phyloP scores from a whole-genome alignment of 2,113 vertebrate genomes.

The Equus przewalskii region DNA sequence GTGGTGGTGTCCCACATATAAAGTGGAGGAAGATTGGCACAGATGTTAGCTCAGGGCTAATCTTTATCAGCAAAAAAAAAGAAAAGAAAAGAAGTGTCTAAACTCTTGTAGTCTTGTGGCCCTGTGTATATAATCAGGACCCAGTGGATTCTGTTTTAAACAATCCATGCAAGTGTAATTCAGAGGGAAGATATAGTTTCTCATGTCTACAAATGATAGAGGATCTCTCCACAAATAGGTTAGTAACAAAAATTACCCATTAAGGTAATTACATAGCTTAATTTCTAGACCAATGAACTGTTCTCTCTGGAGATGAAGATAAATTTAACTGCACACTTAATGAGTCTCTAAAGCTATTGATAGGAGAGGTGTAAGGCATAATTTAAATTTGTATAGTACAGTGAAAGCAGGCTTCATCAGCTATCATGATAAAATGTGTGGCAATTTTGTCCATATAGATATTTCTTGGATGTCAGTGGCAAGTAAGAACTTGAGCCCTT shows the following conservation, averaged over 20 bases:
- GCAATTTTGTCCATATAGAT: neutral
- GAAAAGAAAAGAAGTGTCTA: neutral
- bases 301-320: constrained; percentile 18
- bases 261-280: constrained; percentile 44
- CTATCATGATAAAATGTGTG: neutral
- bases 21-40: too few species aligned
- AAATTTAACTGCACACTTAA: constrained; percentile 53
- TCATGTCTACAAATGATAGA: constrained; percentile 39
- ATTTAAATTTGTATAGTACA: constrained; percentile 32
- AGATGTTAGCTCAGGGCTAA: too few species aligned
- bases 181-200: neutral
- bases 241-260: constrained; percentile 58
- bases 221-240: neutral
- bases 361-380: neutral
- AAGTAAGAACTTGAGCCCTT: neutral
- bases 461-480: neutral
- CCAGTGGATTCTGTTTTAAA: constrained; percentile 16
- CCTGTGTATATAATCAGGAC: neutral
- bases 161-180: neutral
- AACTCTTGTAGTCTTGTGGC: neutral
- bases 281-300: constrained; percentile 49
- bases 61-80: too few species aligned
- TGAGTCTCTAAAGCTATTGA: constrained; percentile 61
- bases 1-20: too few species aligned
- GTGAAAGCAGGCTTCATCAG: neutral